A percentile compares a stretch with the other conserved stretches of the same genome.
Conservation (phyloP, 2,113 vertebrate genomes). For the Siphamia tubifer region DNA sequence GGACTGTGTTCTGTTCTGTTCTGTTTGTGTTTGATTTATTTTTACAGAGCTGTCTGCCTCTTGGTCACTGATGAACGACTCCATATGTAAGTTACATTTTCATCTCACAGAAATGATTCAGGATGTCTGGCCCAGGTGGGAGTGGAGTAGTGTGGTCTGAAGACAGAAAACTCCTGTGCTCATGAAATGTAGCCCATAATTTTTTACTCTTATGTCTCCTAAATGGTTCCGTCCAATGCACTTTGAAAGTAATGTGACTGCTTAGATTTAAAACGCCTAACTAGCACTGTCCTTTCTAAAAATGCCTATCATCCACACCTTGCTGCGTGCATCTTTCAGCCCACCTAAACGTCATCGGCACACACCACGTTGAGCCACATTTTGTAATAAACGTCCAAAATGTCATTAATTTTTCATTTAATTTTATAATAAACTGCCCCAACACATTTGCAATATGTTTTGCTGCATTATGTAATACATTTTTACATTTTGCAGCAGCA, state of each 20-base stretch:
- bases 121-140: conserved; percentile 11
- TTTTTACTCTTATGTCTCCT: background rate
- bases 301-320: conserved; percentile 10
- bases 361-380: conserved; percentile 10
- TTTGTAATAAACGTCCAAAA: too few relatives aligned
- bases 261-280: background rate
- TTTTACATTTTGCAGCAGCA: too few relatives aligned
- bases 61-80: conserved; percentile 64
- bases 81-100: conserved; percentile 64
- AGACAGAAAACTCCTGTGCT: background rate
- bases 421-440: too few relatives aligned
- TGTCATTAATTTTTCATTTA: too few relatives aligned
- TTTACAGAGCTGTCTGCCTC: conserved; percentile 59
- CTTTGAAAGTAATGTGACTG: background rate
- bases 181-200: too few relatives aligned
- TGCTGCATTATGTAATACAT: too few relatives aligned
- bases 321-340: background rate
- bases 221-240: background rate
- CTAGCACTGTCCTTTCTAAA: background rate
- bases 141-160: background rate
- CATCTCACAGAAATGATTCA: conserved; percentile 35
- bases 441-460: too few relatives aligned
- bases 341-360: conserved; percentile 26
- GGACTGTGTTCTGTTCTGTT: conserved; percentile 2
- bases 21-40: conserved; percentile 74